Percentiles rank a stretch among this genome's conserved stretches.
Conservation (phyloP, 2,797 vertebrate species). For the Periophthalmus magnuspinnatus region DNA sequence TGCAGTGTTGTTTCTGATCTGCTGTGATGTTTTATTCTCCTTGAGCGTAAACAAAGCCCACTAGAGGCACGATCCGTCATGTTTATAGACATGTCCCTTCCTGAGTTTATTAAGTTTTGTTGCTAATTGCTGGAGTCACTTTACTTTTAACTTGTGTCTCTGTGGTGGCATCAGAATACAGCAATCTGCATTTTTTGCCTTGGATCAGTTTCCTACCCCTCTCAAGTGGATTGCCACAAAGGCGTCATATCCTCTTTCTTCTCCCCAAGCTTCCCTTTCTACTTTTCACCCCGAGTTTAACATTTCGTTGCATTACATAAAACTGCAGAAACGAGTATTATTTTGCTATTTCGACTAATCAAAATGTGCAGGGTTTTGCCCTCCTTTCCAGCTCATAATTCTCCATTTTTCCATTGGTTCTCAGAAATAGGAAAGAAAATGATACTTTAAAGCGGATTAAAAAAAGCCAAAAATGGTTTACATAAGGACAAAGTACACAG, state of each 20-base stretch:
- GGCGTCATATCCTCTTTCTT: conserved; percentile 69
- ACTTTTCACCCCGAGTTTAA: background rate
- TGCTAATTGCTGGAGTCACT: conserved; percentile 46
- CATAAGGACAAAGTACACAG: too few relatives aligned
- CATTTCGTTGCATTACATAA: background rate
- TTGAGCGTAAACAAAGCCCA: background rate
- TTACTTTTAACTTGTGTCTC: conserved; percentile 42
- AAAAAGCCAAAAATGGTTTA: too few relatives aligned
- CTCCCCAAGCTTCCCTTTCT: conserved; percentile 19
- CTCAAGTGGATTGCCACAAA: conserved; percentile 63
- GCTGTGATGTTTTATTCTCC: background rate
- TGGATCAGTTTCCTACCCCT: conserved; percentile 70
- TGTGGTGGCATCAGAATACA: conserved; percentile 57
- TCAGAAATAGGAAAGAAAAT: too few relatives aligned
- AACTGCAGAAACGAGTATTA: background rate
- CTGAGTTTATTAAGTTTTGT: conserved; percentile 12
- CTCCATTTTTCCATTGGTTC: too few relatives aligned
- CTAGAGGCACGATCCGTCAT: background rate
- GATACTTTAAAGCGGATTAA: too few relatives aligned
- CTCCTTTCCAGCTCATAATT: too few relatives aligned
- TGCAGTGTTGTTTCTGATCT: background rate
- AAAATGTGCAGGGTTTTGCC: too few relatives aligned
- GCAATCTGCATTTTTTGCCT: conserved; percentile 64
- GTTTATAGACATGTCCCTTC: background rate
- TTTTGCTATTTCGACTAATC: too few relatives aligned